Evolutionary conservation across 92 coral and sea anemone species (phyloP), one percentile per base, ranked within the genome.

Genomic region (Palythoa grandis): DNA sequence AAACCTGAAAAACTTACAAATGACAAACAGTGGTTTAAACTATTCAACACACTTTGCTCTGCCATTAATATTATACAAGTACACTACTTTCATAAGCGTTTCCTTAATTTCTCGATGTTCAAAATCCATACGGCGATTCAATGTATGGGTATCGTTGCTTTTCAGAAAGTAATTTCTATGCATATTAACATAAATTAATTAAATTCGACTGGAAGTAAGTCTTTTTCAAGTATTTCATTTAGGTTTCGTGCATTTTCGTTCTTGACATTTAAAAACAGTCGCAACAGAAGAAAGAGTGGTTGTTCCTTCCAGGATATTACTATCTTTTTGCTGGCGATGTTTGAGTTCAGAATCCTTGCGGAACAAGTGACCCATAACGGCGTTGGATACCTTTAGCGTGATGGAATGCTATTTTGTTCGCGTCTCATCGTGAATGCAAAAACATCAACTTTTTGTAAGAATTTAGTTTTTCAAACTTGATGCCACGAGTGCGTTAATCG

Each of bases 331-430:
- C 52, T 17, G 29, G 52, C 52, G 35, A n/a, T 48, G 0, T 23
- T 23, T 9, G 14, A 47, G 54, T 20, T 74, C 6, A 24, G 35
- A 43, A 43, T 39, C 52, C 77, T 14, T 74, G 61, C 25, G 50
- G 58, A 20, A 53, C 19, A 9, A 48, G 12, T 74, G 78, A 74
- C 78, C 78, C 78, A 25, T 50, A 16, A 74, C 78, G 9, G 60
- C 78, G 78, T 73, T 53, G 78, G 60, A 72, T 40, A n/a, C 22
- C 22, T 48, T 50, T 48, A 6, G 78, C 78, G 78, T 74, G 78
- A 48, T 74, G 78, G 78, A 74, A 74, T 74, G 78, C 60, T 74
- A 37, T 3, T 25, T 74, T 13, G 78, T 2, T 0, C 53, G 78
- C 78, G 78, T 74, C 78, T 19, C 4, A 47, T 50, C 78, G 37